These are phyloP conservation scores for Bombus vancouverensis DNA, from an alignment of 1,140 invertebrate genomes.

Conservation along the genomic window DNA sequence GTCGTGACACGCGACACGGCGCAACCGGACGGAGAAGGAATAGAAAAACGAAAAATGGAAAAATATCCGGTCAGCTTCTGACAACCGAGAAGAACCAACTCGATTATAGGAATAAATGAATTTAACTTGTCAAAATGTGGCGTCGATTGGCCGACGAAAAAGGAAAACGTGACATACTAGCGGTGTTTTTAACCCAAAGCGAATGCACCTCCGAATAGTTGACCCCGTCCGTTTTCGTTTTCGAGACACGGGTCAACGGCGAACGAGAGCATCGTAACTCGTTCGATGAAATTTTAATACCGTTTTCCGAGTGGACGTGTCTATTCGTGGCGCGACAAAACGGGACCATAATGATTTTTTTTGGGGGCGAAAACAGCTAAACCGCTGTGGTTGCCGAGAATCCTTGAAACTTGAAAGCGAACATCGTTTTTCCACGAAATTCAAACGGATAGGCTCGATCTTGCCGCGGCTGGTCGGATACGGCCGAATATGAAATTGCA, in stretches of 20 bases:
- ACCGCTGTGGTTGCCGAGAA: not conserved
- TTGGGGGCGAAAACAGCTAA: not conserved
- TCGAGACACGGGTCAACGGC: not conserved
- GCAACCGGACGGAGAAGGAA: rapidly evolving
- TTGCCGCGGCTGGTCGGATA: too few species aligned
- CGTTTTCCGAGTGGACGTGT: not conserved
- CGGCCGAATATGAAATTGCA: slow-evolving; percentile 42
- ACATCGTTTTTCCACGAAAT: not conserved
- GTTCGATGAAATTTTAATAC: slow-evolving; percentile 10
- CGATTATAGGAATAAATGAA: not conserved
- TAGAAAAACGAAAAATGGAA: not conserved
- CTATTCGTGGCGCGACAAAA: not conserved
- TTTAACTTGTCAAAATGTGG: too few species aligned
- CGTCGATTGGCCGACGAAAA: not conserved
- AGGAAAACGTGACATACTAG: too few species aligned
- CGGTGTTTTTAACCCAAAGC: not conserved
- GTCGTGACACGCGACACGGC: not conserved
- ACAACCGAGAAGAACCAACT: not conserved
- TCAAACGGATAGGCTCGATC: not conserved
- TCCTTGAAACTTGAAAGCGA: not conserved
- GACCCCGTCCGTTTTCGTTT: not conserved
- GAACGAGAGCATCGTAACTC: not conserved
- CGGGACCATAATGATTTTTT: not conserved
- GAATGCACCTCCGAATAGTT: not conserved
- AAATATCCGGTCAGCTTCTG: not conserved